These are phyloP conservation scores for Myotis myotis DNA, from an alignment of 2,797 vertebrate genomes.

Conservation along the genomic window DNA sequence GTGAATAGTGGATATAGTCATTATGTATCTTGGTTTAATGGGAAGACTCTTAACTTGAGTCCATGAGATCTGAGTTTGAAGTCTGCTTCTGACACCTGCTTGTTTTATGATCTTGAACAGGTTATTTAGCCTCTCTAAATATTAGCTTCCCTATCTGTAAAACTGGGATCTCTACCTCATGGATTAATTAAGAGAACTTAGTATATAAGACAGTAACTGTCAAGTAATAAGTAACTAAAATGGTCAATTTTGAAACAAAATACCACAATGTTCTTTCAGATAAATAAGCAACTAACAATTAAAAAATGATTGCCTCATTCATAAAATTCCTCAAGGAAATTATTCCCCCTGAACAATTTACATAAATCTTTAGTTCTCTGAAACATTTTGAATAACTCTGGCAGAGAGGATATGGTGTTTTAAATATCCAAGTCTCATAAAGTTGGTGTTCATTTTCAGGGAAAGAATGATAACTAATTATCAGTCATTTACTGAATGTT, in stretches of 20 bases:
- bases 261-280: neutral
- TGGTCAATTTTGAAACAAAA: conserved; percentile 1
- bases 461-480: neutral
- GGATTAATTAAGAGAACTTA: neutral
- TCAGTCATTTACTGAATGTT: neutral
- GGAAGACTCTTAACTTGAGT: neutral
- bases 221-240: conserved; percentile 18
- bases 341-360: neutral
- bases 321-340: neutral
- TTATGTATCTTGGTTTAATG: neutral
- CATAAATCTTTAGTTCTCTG: conserved; percentile 40
- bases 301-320: neutral
- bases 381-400: neutral
- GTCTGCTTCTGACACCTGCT: neutral
- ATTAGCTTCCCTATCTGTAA: neutral
- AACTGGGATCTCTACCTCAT: neutral
- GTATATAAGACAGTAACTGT: neutral
- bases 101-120: neutral
- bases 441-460: neutral
- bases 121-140: neutral
- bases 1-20: neutral
- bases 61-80: neutral
- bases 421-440: neutral
- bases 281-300: conserved; percentile 22
- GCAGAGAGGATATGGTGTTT: neutral